phyloP scores from a whole-genome alignment of 2,888 invertebrate species.

The Macrophya annulata region DNA sequence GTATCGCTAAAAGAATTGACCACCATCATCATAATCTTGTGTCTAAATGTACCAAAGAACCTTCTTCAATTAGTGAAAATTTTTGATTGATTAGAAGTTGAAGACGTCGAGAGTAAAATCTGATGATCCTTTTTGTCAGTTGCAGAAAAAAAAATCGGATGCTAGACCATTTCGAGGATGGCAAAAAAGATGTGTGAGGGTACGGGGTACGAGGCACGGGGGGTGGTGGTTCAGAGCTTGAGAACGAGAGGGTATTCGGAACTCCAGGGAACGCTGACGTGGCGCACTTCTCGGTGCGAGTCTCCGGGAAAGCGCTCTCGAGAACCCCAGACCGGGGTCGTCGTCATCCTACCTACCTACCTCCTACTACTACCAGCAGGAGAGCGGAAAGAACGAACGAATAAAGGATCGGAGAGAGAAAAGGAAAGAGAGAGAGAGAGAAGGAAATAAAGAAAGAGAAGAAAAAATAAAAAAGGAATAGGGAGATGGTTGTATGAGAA shows the following conservation, averaged over 20 bases:
- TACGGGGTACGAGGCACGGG: too few species aligned
- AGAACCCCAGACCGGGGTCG: slow-evolving; percentile 47
- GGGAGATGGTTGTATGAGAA: slow-evolving; percentile 43
- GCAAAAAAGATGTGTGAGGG: not conserved
- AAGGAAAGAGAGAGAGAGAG: not conserved
- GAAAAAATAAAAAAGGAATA: slow-evolving; percentile 62
- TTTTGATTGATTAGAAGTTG: slow-evolving; percentile 34
- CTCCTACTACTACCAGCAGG: slow-evolving; percentile 56
- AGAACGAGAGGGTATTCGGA: slow-evolving; percentile 43
- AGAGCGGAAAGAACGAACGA: slow-evolving; percentile 65
- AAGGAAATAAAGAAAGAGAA: not conserved
- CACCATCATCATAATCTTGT: not conserved
- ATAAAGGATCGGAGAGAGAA: slow-evolving; percentile 65
- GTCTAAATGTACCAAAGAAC: not conserved
- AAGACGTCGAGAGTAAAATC: slow-evolving; percentile 1
- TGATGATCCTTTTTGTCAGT: not conserved
- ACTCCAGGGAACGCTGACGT: slow-evolving; percentile 52
- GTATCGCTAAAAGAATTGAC: not conserved
- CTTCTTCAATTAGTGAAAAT: not conserved
- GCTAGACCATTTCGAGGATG: not conserved
- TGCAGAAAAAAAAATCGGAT: not conserved
- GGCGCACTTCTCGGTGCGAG: slow-evolving; percentile 39
- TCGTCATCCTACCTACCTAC: slow-evolving; percentile 21
- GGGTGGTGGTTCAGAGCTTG: not conserved
- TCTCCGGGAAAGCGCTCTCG: slow-evolving; percentile 50